A percentile compares a stretch with the other conserved stretches of the same genome.
phyloP scores from a whole-genome alignment of 2,888 invertebrate species.

The Antitype chi region DNA sequence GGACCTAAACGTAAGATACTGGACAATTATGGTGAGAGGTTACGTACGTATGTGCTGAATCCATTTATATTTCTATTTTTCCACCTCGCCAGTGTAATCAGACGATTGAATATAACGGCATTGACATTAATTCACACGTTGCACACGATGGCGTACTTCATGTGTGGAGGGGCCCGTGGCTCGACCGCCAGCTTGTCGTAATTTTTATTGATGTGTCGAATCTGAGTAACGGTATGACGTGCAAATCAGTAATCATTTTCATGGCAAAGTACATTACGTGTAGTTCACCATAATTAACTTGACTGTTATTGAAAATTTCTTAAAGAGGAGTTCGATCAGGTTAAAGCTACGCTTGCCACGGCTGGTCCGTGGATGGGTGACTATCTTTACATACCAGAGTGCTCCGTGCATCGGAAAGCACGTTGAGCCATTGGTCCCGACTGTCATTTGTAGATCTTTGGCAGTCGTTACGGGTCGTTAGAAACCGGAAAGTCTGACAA shows the following conservation, averaged over 20 bases:
- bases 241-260: not conserved
- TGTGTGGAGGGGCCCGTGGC: not conserved
- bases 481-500: no score
- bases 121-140: constrained; percentile 14
- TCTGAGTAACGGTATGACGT: not conserved
- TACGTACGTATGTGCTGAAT: not conserved
- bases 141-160: not conserved
- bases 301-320: not conserved
- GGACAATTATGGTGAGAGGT: no score
- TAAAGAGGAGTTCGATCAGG: no score
- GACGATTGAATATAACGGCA: not conserved
- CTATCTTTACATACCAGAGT: no score
- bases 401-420: no score
- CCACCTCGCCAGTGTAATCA: not conserved
- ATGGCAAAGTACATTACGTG: not conserved
- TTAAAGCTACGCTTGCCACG: no score
- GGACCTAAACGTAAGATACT: not conserved
- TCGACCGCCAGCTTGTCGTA: not conserved
- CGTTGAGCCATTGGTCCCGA: no score
- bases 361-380: no score
- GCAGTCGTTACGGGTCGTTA: no score
- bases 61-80: not conserved
- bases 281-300: not conserved
- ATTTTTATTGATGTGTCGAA: not conserved
- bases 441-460: no score